Evolutionary conservation across 2,888 invertebrate species (phyloP), one percentile per base, ranked within the genome.

Genomic region (Hermaeophaga mercurialis): DNA sequence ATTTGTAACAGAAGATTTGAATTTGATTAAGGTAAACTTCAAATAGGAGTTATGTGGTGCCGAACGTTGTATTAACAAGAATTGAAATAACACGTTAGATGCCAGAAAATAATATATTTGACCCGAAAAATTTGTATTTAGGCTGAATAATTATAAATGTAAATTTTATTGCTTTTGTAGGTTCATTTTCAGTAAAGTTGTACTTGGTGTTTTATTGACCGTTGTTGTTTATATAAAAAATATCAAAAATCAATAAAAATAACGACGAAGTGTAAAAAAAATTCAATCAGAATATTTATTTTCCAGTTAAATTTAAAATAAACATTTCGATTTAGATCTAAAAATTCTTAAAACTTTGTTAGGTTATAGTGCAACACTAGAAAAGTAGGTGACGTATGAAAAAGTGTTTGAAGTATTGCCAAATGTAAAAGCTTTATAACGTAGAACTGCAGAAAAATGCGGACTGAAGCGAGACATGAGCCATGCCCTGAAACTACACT

Each of bases 391-490:
- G 36, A 31, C 34, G 15, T 11, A 8, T 48, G 39, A 39, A 48
- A 39, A 48, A 39, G 38, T 34, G 22, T 2, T 48, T 38, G 38
- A 48, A 48, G 36, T 48, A 38, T 38, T 48, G 48, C 48, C 48
- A 48, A 48, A 48, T 39, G 26, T 48, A 39, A 48, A 48, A 48
- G 38, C 48, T 38, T 48, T 8, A 22, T 48, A 38, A 48, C 48
- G 36, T 48, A 34, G 36, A 26, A 48, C 48, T 48, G 39, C 48
- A 48, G 39, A 48, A 38, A 48, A 38, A 48, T 48, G 47, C 47
- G 47, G 36, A 44, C 12, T 26, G 24, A 31, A 28, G 28, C 28
- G 6, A 28, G 28, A 8, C 28, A 28, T 28, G 28, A 38, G 38
- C n/a, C 15, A 38, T 38, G 9, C 6, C 38, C 17, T 17, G 1